Evolutionary conservation across 2,797 vertebrate genomes (phyloP), one percentile per base, ranked within the genome.

Genomic region (Pseudochirops corinnae): DNA sequence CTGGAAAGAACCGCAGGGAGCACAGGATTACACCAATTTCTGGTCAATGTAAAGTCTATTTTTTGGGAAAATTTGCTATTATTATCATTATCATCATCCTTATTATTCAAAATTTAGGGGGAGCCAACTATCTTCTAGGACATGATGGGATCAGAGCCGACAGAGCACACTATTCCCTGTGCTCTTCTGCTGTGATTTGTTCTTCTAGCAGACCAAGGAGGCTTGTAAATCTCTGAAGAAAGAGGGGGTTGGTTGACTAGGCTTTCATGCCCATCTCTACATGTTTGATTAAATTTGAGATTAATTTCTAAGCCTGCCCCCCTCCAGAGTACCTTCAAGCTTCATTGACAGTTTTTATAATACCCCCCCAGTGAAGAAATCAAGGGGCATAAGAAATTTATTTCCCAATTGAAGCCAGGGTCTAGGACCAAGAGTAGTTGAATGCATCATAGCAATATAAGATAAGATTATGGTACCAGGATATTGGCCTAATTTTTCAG

Each of bases 71-170:
- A 94, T 33, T 56, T 26, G 39, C 92, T 91, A 9, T 92, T 21
- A 52, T 67, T 56, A 58, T 94, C 93, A 87, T 94, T 82, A 94
- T 92, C 90, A 62, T 90, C n/a, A 33, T 92, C 18, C 0, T 33
- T 28, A 92, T 97, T 92, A 82, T 39, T 92, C 82, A 67, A 60
- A n/a, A 90, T 95, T 97, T 92, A 92, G 46, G 91, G 90, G 31
- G 87, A 56, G 60, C n/a, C 60, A 55, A 0, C 56, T 92, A 13
- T 91, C 55, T 96, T 57, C 53, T 31, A 16, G 55, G 74, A 56
- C 82, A 95, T 92, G 93, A 94, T 95, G 74, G 10, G 52, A 92
- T 6, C 52, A 6, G 50, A 1, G 0, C n/a, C 18, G 1, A 16
- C 92, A 46, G 33, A 53, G 60, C 62, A n/a, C 14, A 50, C 58